Evolutionary conservation across 2,797 vertebrate species (phyloP).

Genomic region (Gymnoscopelus braueri): DNA sequence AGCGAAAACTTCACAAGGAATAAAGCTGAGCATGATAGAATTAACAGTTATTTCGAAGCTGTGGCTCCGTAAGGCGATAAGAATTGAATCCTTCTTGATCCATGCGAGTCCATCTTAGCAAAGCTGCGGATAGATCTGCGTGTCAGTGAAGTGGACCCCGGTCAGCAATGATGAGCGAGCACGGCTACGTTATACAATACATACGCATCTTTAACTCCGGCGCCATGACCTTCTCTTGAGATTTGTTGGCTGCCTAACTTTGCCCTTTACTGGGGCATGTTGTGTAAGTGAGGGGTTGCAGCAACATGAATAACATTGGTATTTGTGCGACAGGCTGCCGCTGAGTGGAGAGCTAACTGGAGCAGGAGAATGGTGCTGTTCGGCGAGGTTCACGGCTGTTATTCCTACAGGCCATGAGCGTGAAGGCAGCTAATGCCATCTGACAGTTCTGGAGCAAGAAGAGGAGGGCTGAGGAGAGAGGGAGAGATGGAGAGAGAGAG

Average conservation of each 20-base stretch:
- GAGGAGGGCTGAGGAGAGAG: slow-evolving; percentile 84
- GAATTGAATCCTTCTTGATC: slow-evolving; percentile 72
- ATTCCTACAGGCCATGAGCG: slow-evolving; percentile 93
- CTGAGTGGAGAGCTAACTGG: slow-evolving; percentile 90
- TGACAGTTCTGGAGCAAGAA: slow-evolving; percentile 98
- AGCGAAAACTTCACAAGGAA: slow-evolving; percentile 69
- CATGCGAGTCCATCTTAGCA: slow-evolving; percentile 68
- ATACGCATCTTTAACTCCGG: slow-evolving; percentile 36
- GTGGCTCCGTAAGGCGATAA: slow-evolving; percentile 72
- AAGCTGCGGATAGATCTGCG: slow-evolving; percentile 68
- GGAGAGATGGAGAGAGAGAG: slow-evolving; percentile 60
- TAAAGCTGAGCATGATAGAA: slow-evolving; percentile 69
- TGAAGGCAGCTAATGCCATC: slow-evolving; percentile 93
- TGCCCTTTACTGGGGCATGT: slow-evolving; percentile 73
- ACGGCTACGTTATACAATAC: slow-evolving; percentile 67
- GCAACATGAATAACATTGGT: slow-evolving; percentile 78
- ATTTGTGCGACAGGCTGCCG: slow-evolving; percentile 83
- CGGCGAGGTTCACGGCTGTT: slow-evolving; percentile 92
- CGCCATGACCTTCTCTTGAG: slow-evolving; percentile 67
- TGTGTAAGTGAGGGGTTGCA: slow-evolving; percentile 67
- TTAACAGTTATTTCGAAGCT: slow-evolving; percentile 55
- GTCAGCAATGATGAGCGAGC: slow-evolving; percentile 54
- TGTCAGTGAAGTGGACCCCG: slow-evolving; percentile 44
- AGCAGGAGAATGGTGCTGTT: slow-evolving; percentile 95
- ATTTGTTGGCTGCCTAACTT: slow-evolving; percentile 58